Conservation (phyloP, 2,797 vertebrate genomes). For the Takifugu ocellatus region DNA sequence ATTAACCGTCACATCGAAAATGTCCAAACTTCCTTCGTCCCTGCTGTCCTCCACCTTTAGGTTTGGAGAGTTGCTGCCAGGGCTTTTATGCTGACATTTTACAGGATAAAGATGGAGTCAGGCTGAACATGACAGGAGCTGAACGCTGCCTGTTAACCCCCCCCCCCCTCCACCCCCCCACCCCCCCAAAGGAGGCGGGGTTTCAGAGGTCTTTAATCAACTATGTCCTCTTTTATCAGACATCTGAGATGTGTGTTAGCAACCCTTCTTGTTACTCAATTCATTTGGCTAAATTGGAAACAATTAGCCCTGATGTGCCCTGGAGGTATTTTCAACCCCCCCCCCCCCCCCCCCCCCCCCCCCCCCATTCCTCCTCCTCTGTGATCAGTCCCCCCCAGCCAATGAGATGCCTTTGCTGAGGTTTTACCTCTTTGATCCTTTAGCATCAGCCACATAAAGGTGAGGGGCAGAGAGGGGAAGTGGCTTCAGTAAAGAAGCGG, state of each 20-base stretch:
- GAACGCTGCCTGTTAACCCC: slow-evolving; percentile 6
- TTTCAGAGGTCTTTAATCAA: slow-evolving; percentile 30
- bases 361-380: slow-evolving; percentile 2
- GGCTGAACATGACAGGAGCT: slow-evolving; percentile 4
- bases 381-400: slow-evolving; percentile 6
- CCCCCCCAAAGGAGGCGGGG: background rate
- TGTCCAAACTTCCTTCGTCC: background rate
- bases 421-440: slow-evolving; percentile 18
- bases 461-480: slow-evolving; percentile 13
- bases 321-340: slow-evolving; percentile 30
- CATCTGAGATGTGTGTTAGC: slow-evolving; percentile 45
- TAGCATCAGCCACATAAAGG: slow-evolving; percentile 18
- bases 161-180: background rate
- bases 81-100: slow-evolving; percentile 18
- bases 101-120: slow-evolving; percentile 40
- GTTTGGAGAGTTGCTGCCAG: background rate
- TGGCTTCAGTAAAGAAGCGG: too few relatives aligned
- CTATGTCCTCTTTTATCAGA: slow-evolving; percentile 47
- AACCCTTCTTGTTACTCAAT: slow-evolving; percentile 38
- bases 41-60: background rate
- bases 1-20: slow-evolving; percentile 26
- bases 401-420: slow-evolving; percentile 1
- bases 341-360: background rate
- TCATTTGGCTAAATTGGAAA: slow-evolving; percentile 63
- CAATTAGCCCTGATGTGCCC: slow-evolving; percentile 51